phyloP scores from a whole-genome alignment of 2,888 invertebrate species.

The Cephus nigrinus region DNA sequence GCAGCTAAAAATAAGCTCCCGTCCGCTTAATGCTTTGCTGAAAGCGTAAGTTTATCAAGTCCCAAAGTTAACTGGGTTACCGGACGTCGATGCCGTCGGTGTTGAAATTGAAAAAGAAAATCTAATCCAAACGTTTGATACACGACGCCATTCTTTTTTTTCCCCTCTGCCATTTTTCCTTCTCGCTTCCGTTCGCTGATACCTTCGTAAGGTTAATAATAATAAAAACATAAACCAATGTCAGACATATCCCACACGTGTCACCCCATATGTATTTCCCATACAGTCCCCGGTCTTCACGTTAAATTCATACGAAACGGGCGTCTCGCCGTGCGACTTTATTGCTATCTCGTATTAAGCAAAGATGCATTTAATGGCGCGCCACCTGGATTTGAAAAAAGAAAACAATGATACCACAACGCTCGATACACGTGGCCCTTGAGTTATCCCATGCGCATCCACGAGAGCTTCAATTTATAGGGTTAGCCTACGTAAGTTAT shows the following conservation, averaged over 20 bases:
- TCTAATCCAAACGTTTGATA: no score
- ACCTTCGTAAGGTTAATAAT: neutral
- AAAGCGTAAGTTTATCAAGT: constrained; percentile 35
- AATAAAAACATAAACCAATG: neutral
- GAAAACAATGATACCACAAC: constrained; percentile 28
- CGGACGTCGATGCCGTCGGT: neutral
- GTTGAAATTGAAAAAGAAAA: neutral
- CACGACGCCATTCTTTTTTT: no score
- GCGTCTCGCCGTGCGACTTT: constrained; percentile 19
- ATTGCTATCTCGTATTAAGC: constrained; percentile 51
- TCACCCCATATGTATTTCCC: neutral
- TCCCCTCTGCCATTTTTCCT: no score
- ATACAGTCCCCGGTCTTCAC: neutral
- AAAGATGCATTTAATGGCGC: constrained; percentile 53
- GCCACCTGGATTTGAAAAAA: constrained; percentile 32
- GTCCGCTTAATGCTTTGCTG: constrained; percentile 11
- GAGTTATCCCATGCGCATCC: neutral
- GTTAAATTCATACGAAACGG: neutral
- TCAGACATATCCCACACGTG: neutral
- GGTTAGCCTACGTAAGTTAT: no score
- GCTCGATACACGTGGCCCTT: constrained; percentile 49
- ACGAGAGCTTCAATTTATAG: no score
- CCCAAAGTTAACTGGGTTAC: constrained; percentile 36
- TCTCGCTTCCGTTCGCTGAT: neutral
- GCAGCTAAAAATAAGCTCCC: constrained; percentile 34